Evolutionary conservation across 2,113 vertebrate genomes (phyloP).

Genomic region (Cinclus cinclus): DNA sequence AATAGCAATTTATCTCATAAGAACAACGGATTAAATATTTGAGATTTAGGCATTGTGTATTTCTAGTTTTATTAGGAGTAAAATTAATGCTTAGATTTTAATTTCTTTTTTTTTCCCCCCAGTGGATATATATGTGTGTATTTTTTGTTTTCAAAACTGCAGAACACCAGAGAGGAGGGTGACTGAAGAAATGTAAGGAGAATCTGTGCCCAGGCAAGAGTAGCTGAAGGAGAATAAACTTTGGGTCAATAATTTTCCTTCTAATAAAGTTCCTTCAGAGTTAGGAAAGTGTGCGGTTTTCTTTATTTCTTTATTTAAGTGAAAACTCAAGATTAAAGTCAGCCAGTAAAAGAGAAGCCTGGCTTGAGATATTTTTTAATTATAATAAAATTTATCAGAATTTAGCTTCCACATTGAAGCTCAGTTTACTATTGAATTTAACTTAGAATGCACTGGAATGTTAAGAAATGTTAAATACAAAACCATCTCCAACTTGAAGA

Average conservation of each 20-base stretch:
- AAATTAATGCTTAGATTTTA: background rate
- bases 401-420: background rate
- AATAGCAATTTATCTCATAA: background rate
- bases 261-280: background rate
- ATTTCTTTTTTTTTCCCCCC: background rate
- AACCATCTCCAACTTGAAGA: background rate
- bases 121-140: fast-evolving
- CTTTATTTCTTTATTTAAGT: background rate
- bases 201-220: background rate
- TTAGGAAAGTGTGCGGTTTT: background rate
- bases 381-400: background rate
- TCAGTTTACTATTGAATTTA: background rate
- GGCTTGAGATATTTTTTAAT: background rate
- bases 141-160: background rate
- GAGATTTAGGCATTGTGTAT: background rate
- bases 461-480: background rate
- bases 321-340: background rate
- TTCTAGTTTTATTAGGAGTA: background rate
- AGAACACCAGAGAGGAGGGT: background rate
- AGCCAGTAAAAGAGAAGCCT: background rate
- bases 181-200: background rate
- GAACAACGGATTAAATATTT: background rate
- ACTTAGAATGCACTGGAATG: background rate
- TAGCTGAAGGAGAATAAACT: background rate
- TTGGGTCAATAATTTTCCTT: background rate